Evolutionary conservation across 2,113 vertebrate species (phyloP), one percentile per base, ranked within the genome.

Genomic region (Monopterus albus): DNA sequence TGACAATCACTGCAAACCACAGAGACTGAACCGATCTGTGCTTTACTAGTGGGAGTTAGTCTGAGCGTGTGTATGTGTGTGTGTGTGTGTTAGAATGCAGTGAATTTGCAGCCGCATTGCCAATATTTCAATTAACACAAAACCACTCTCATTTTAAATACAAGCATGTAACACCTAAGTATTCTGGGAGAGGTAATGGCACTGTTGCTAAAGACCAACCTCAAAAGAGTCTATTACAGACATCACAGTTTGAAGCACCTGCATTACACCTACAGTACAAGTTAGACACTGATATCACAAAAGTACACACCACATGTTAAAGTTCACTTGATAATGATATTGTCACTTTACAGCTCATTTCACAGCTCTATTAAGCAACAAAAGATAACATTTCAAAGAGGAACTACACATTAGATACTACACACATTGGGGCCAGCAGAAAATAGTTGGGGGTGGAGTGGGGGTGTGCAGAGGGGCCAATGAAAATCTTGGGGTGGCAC

Each of bases 1-100:
- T n/a, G 52, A 75, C 71, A 68, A 74, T 78, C 78, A 58, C 45
- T 59, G n/a, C n/a, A n/a, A n/a, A n/a, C n/a, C n/a, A n/a, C n/a
- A n/a, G n/a, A n/a, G n/a, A n/a, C n/a, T n/a, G 26, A 81, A 81
- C 26, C 33, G 57, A 58, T 46, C 59, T 31, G 25, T 45, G 61
- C 46, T 65, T 61, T 42, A 39, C 42, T 51, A 61, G 55, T 61
- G 38, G 40, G 59, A 60, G 46, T 61, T 21, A 7, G 35, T 35
- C n/a, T n/a, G n/a, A n/a, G n/a, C n/a, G n/a, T n/a, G n/a, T n/a
- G n/a, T n/a, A n/a, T n/a, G n/a, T n/a, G n/a, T n/a, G n/a, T n/a
- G n/a, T n/a, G n/a, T n/a, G 29, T 35, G 15, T 18, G 65, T 7
- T 3, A 29, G 31, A 58, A 43, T 21, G 47, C 36, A 39, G 55